Evolutionary conservation across 2,888 invertebrate species (phyloP).

Genomic region (Netelia virgata): DNA sequence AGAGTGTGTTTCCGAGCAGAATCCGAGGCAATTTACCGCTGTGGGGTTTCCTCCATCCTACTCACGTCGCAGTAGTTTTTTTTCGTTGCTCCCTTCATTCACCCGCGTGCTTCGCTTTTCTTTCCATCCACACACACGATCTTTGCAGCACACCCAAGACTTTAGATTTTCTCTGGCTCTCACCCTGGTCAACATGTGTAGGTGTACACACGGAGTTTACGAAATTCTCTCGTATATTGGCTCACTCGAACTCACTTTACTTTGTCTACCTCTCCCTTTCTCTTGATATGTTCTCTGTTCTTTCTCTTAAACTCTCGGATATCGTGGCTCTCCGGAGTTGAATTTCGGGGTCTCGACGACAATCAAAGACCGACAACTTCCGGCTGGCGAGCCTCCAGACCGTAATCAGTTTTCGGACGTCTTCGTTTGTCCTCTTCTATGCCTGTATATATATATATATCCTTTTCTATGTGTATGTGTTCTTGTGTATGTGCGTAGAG

Average conservation of each 20-base stretch:
- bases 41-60: slow-evolving; percentile 18
- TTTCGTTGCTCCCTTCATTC: slow-evolving; percentile 42
- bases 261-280: slow-evolving; percentile 14
- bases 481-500: background rate
- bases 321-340: slow-evolving; percentile 44
- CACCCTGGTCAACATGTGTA: slow-evolving; percentile 10
- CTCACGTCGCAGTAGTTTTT: background rate
- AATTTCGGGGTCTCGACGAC: slow-evolving; percentile 58
- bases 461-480: too few relatives aligned
- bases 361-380: slow-evolving; percentile 75
- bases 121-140: slow-evolving; percentile 19
- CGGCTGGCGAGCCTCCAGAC: slow-evolving; percentile 74
- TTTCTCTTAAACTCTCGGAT: slow-evolving; percentile 29
- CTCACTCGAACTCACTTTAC: slow-evolving; percentile 25
- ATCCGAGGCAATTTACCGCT: slow-evolving; percentile 57
- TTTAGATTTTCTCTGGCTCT: slow-evolving; percentile 31
- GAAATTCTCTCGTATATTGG: slow-evolving; percentile 57
- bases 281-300: background rate
- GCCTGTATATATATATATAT: background rate
- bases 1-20: slow-evolving; percentile 39
- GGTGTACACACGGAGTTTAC: slow-evolving; percentile 17
- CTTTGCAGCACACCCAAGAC: slow-evolving; percentile 3
- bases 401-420: slow-evolving; percentile 74
- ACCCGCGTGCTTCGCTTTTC: slow-evolving; percentile 27
- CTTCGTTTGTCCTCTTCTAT: slow-evolving; percentile 59